phyloP scores from a whole-genome alignment of 2,888 invertebrate species.

The Eupelmus urozonus region DNA sequence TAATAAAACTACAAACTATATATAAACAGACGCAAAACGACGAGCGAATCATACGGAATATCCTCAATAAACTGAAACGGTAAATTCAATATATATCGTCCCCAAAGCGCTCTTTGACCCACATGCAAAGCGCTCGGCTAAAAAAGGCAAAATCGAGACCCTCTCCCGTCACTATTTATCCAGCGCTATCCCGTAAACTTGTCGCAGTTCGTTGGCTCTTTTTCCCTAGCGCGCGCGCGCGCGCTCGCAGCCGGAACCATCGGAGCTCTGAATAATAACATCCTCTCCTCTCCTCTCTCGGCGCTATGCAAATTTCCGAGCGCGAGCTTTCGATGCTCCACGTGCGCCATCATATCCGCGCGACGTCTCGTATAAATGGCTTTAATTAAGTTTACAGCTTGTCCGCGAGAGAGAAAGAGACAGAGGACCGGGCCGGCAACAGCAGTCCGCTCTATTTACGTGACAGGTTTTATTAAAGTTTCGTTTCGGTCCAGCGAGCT shows the following conservation, averaged over 20 bases:
- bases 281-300: no score
- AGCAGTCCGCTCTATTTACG: slow-evolving; percentile 50
- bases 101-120: no score
- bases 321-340: neutral
- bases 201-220: neutral
- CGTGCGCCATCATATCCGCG: neutral
- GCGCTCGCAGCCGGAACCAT: neutral
- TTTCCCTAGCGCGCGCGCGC: neutral
- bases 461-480: slow-evolving; percentile 56
- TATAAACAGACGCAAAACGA: neutral
- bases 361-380: slow-evolving; percentile 43
- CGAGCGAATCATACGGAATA: neutral
- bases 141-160: neutral
- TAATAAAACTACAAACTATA: neutral
- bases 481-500: slow-evolving; percentile 13
- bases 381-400: slow-evolving; percentile 55
- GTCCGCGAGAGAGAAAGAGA: no score
- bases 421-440: no score
- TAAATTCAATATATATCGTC: neutral
- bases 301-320: slow-evolving; percentile 29
- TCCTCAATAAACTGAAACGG: neutral
- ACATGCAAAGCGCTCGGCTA: no score
- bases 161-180: neutral
- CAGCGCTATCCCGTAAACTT: neutral
- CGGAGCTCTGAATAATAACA: slow-evolving; percentile 18